Evolutionary conservation across 2,888 invertebrate species (phyloP).

Genomic region (Dryococelus australis): DNA sequence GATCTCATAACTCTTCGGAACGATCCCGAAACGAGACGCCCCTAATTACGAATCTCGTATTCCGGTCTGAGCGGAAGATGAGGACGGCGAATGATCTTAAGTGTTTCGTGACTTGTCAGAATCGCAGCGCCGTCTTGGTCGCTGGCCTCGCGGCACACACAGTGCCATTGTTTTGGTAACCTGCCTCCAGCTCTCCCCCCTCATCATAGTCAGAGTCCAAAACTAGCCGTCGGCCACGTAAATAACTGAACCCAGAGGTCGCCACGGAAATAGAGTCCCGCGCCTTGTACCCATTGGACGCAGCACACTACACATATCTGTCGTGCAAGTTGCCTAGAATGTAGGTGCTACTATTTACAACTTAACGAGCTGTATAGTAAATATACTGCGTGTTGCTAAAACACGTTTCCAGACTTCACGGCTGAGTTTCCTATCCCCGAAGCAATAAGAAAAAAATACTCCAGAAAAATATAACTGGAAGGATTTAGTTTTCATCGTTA

Average conservation of each 20-base stretch:
- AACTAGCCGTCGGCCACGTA: neutral
- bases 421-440: too few relatives aligned
- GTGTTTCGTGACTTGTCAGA: neutral
- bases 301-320: neutral
- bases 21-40: neutral
- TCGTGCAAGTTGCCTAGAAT: neutral
- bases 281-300: neutral
- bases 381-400: too few relatives aligned
- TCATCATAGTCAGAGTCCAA: neutral
- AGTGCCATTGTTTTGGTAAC: too few relatives aligned
- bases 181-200: neutral
- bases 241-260: neutral
- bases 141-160: neutral
- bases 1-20: neutral
- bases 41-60: neutral
- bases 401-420: too few relatives aligned
- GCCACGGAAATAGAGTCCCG: neutral
- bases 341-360: neutral
- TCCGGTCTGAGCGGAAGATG: neutral
- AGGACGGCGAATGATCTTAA: neutral
- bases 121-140: neutral
- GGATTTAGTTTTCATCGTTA: too few relatives aligned
- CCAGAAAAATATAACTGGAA: too few relatives aligned
- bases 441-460: too few relatives aligned
- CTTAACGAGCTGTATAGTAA: too few relatives aligned